Evolutionary conservation across 2,797 vertebrate genomes (phyloP).

Genomic region (Poecile montanus): DNA sequence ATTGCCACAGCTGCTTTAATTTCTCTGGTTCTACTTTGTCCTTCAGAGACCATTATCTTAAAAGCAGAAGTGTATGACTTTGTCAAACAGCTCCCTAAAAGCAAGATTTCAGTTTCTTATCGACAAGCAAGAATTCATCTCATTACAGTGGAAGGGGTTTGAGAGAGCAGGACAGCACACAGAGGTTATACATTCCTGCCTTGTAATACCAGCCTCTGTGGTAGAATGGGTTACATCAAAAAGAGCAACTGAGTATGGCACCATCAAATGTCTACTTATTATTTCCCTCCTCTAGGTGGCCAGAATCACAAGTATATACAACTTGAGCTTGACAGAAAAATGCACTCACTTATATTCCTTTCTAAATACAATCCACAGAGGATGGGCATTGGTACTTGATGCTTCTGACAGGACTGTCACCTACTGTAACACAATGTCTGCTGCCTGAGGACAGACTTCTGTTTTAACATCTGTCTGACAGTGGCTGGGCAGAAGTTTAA

Average conservation of each 20-base stretch:
- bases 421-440: background rate
- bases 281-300: background rate
- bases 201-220: background rate
- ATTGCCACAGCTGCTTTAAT: background rate
- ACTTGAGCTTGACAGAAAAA: background rate
- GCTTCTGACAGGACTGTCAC: background rate
- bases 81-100: background rate
- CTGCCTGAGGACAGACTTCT: background rate
- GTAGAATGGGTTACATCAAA: background rate
- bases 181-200: background rate
- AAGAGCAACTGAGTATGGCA: background rate
- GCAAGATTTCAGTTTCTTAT: background rate
- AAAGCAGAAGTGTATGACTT: background rate
- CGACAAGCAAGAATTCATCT: background rate
- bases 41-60: background rate
- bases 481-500: background rate
- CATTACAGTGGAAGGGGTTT: background rate
- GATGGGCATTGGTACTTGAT: background rate
- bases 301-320: background rate
- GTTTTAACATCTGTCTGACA: background rate
- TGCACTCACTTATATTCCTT: background rate
- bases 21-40: background rate
- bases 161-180: background rate
- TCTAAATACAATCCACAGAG: background rate
- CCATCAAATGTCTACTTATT: background rate